Conservation (phyloP, 2,797 vertebrate species). For the Hafferia zeledoni region DNA sequence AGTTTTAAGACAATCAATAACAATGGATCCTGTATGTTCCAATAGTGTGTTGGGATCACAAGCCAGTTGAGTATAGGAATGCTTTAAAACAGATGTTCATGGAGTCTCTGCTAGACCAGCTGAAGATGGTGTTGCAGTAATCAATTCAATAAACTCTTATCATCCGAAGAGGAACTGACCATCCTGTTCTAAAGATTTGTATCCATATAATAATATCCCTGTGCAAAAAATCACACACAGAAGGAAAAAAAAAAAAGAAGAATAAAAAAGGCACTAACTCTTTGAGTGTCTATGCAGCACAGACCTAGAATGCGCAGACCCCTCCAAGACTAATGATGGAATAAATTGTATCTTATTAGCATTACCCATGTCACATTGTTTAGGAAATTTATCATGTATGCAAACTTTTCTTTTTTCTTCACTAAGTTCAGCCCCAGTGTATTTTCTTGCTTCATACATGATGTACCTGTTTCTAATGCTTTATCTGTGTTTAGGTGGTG, state of each 20-base stretch:
- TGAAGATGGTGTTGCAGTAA: neutral
- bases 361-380: neutral
- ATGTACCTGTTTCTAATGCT: neutral
- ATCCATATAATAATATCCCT: neutral
- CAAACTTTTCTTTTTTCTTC: neutral
- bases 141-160: neutral
- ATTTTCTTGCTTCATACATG: neutral
- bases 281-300: neutral
- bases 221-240: neutral
- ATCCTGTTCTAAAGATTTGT: neutral
- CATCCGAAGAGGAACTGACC: neutral
- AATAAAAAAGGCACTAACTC: neutral
- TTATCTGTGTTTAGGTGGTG: neutral
- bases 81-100: neutral
- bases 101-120: neutral
- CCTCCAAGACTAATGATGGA: neutral
- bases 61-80: neutral
- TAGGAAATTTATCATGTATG: neutral
- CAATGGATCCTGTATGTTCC: neutral
- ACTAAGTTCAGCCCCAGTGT: neutral
- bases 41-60: rapidly evolving
- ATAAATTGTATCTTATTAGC: neutral
- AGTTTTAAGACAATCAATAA: neutral
- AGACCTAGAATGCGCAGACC: neutral
- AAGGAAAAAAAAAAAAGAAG: too few species aligned